Base-by-base conservation (phyloP, 2,888 invertebrate genomes). In the Pecten maximus region DNA sequence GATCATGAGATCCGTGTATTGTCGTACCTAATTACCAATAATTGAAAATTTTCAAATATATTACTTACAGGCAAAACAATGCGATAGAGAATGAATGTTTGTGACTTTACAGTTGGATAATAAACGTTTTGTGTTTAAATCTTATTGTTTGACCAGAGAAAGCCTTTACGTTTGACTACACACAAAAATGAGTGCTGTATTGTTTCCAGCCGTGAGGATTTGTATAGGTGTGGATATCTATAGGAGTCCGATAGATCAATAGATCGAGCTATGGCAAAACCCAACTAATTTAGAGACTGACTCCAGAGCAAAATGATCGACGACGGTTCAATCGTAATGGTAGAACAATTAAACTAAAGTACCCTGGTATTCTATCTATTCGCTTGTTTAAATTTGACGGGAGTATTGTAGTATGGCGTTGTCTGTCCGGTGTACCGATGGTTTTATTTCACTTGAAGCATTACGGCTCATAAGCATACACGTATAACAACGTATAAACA, bases 1-100 rank as follows among this genome's bases (percentile, higher is more conserved):
- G 28, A 74, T 74, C 35, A 35, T 74, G 19, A 23, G 74, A 74
- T 19, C 4, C 50, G 23, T 35, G 74, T 10, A 35, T 74, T 74
- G 74, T 74, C 28, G 10, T 28, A 28, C 8, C 12, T 74, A 28
- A 74, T 74, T 74, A 74, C 74, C 28, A 35, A 35, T 74, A 74
- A 74, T 74, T 74, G 74, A 74, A 74, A 44, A 74, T 74, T 35
- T 74, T 74, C 74, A 74, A 74, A 74, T 35, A 74, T 35, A 35
- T 74, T 35, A 74, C 74, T 35, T 35, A 35, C 74, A 16, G 74
- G 74, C 10, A 74, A 74, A 28, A 74, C 74, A 74, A 74, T 74
- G 74, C 3, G 74, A 74, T 12, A 74, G 19, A 28, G 28, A 28
- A 35, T 74, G 35, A 35, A 74, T 74, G 35, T 28, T 35, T 35